These are phyloP conservation scores for Apus apus DNA, from an alignment of 2,113 vertebrate genomes.

Conservation along the genomic window DNA sequence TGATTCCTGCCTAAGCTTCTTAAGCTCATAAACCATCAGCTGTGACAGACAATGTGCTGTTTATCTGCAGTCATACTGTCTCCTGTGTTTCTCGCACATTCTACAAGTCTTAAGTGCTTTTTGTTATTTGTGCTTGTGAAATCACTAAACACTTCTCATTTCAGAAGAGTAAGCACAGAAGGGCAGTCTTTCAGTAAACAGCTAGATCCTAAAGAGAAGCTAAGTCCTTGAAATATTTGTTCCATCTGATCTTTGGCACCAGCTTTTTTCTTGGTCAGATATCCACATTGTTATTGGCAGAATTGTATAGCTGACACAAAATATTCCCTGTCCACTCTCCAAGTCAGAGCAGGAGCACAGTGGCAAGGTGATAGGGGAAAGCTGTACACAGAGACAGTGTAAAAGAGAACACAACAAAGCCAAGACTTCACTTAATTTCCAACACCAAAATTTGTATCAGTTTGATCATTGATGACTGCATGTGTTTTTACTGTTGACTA, in stretches of 20 bases:
- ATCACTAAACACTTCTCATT: accelerated
- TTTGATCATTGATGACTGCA: not conserved
- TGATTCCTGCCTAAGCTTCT: not conserved
- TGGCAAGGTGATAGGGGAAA: not conserved
- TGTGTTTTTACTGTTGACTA: not conserved
- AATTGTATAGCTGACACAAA: not conserved
- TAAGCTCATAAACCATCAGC: not conserved
- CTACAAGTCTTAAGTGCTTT: not conserved
- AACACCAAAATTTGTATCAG: accelerated
- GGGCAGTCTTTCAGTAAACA: not conserved
- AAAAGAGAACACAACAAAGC: not conserved
- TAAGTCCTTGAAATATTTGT: not conserved
- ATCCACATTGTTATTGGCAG: not conserved
- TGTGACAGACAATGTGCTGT: not conserved
- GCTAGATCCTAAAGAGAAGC: not conserved
- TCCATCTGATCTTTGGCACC: not conserved
- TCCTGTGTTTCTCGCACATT: not conserved
- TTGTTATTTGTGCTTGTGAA: not conserved
- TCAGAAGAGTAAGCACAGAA: not conserved
- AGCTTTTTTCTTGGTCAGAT: not conserved
- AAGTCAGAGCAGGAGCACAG: accelerated
- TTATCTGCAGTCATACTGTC: accelerated
- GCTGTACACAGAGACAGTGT: not conserved
- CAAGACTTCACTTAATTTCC: not conserved
- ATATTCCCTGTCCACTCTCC: not conserved